phyloP scores from a whole-genome alignment of 2,888 invertebrate genomes.

The Auanema freiburgensis region DNA sequence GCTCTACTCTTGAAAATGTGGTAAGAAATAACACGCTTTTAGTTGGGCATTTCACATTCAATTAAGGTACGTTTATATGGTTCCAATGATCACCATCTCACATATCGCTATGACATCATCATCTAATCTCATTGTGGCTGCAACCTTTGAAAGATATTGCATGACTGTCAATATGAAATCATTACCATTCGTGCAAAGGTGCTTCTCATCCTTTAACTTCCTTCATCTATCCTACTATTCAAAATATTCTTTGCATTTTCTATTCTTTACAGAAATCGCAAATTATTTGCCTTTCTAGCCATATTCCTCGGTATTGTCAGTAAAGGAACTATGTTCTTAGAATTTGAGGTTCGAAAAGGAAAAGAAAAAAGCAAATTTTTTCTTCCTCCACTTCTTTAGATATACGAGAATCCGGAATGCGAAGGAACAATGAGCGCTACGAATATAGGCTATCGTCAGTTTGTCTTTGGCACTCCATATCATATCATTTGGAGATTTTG shows the following conservation, averaged over 20 bases:
- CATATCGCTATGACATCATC: conserved; percentile 62
- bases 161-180: conserved; percentile 46
- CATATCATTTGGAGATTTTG: conserved; percentile 44
- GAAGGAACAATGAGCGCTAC: conserved; percentile 49
- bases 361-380: background rate
- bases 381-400: conserved; percentile 22
- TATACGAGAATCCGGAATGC: conserved; percentile 41
- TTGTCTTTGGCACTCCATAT: conserved; percentile 55
- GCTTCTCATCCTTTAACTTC: background rate
- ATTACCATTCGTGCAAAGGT: conserved; percentile 42
- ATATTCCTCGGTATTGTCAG: conserved; percentile 54
- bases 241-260: no score
- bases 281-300: conserved; percentile 35
- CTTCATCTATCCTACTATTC: background rate
- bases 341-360: conserved; percentile 44
- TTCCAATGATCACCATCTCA: conserved; percentile 59
- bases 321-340: conserved; percentile 53
- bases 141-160: conserved; percentile 57
- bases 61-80: conserved; percentile 58
- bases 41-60: background rate
- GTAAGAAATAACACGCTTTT: conserved; percentile 26
- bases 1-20: conserved; percentile 48
- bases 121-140: conserved; percentile 57
- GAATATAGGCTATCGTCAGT: conserved; percentile 41
- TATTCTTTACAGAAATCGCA: conserved; percentile 26